Percentiles rank a stretch among this genome's conserved stretches.
phyloP scores from a whole-genome alignment of 2,113 vertebrate species.

The Eudyptes chrysolophus region DNA sequence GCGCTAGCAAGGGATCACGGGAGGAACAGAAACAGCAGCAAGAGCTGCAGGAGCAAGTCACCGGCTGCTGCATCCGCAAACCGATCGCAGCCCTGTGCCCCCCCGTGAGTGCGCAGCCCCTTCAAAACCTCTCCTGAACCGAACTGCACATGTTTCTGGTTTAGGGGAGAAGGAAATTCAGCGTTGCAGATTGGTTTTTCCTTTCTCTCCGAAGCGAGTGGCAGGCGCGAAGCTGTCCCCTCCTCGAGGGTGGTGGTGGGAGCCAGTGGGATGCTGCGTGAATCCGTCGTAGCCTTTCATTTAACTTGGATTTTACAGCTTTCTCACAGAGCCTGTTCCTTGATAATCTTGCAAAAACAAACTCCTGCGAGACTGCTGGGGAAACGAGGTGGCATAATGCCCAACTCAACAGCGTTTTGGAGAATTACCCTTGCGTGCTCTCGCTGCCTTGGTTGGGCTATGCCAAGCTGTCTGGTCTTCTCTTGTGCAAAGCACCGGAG shows the following conservation, averaged over 20 bases:
- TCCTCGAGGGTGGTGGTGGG: neutral
- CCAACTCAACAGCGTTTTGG: neutral
- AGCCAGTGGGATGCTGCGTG: neutral
- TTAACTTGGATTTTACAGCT: neutral
- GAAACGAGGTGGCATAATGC: neutral
- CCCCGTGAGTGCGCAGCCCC: accelerated
- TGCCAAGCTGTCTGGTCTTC: neutral
- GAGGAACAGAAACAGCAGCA: neutral
- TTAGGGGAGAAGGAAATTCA: neutral
- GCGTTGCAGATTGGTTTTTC: neutral
- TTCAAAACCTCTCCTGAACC: neutral
- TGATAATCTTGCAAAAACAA: neutral
- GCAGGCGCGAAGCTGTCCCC: neutral
- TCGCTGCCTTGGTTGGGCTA: neutral
- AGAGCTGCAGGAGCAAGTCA: neutral
- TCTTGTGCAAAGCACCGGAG: neutral
- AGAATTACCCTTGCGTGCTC: neutral
- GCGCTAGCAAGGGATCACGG: neutral
- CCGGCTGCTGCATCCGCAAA: neutral
- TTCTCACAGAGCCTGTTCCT: neutral
- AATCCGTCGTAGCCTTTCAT: accelerated
- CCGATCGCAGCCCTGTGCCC: neutral
- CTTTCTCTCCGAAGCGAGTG: neutral
- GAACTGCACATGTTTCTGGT: neutral
- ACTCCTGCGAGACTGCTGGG: neutral